phyloP scores from a whole-genome alignment of 2,797 vertebrate species.

The Cryptoprocta ferox region DNA sequence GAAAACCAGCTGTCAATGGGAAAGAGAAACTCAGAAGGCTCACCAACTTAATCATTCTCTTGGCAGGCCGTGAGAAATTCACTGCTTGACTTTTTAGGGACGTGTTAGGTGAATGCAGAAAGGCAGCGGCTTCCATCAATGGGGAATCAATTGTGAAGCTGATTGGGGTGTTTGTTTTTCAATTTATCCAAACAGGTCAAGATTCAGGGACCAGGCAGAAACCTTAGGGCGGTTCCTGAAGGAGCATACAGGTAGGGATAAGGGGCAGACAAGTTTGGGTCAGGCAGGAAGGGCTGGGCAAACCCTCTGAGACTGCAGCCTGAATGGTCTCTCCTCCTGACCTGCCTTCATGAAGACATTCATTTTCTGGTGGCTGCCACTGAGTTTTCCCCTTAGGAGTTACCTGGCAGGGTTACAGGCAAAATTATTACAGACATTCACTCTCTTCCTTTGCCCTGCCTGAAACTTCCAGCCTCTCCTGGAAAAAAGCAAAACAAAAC shows the following conservation, averaged over 20 bases:
- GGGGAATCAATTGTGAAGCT: conserved; percentile 56
- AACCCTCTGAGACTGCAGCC: not conserved
- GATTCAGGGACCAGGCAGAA: not conserved
- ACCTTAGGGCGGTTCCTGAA: not conserved
- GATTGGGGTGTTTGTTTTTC: conserved; percentile 32
- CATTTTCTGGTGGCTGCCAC: not conserved
- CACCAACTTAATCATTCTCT: conserved; percentile 47
- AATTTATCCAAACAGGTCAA: conserved; percentile 34
- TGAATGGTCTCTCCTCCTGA: not conserved
- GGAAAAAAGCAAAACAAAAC: not conserved
- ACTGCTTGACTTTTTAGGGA: not conserved
- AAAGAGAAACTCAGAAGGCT: conserved; percentile 34
- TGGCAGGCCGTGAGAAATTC: conserved; percentile 51
- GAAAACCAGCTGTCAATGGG: conserved; percentile 69
- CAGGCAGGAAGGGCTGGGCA: not conserved
- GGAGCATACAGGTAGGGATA: fast-evolving
- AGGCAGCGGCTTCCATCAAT: conserved; percentile 50
- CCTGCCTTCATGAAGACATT: not conserved
- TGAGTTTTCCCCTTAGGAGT: not conserved
- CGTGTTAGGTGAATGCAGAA: not conserved
- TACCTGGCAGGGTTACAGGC: not conserved
- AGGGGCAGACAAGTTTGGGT: not conserved
- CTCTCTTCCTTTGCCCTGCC: not conserved
- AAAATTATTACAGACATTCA: not conserved
- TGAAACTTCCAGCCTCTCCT: not conserved